phyloP scores from a whole-genome alignment of 2,113 vertebrate genomes.

The Emydura subglobosa region DNA sequence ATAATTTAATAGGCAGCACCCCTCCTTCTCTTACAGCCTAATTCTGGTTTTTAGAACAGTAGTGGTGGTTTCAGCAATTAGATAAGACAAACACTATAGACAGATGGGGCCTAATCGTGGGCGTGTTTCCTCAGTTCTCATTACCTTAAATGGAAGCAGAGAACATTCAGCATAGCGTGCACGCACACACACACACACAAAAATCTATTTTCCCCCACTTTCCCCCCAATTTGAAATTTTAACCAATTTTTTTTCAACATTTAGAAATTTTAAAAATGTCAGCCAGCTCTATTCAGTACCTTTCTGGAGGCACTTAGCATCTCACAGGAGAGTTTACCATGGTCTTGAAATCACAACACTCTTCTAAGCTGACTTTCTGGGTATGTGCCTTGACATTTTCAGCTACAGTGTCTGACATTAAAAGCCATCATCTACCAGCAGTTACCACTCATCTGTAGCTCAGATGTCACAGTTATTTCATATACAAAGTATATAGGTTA shows the following conservation, averaged over 20 bases:
- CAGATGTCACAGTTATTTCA: background rate
- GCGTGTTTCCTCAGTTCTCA: background rate
- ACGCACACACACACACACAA: no score
- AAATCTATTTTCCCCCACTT: no score
- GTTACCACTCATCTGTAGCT: background rate
- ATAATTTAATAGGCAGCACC: background rate
- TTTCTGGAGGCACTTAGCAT: background rate
- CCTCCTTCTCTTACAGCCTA: background rate
- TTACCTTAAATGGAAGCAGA: background rate
- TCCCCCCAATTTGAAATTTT: no score
- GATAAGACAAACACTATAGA: background rate
- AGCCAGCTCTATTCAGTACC: no score
- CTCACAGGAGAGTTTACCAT: background rate
- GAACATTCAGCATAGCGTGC: background rate
- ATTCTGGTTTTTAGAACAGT: background rate
- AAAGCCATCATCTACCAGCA: background rate
- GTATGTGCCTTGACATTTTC: background rate
- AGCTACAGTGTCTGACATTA: background rate
- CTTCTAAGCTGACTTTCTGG: background rate
- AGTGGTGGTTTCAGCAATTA: background rate
- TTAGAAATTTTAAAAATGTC: no score
- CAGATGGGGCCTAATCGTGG: background rate
- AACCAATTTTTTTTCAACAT: no score
- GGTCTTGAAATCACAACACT: background rate
- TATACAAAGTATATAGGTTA: background rate